Evolutionary conservation across 1,140 invertebrate genomes (phyloP).

Genomic region (Euwallacea similis): DNA sequence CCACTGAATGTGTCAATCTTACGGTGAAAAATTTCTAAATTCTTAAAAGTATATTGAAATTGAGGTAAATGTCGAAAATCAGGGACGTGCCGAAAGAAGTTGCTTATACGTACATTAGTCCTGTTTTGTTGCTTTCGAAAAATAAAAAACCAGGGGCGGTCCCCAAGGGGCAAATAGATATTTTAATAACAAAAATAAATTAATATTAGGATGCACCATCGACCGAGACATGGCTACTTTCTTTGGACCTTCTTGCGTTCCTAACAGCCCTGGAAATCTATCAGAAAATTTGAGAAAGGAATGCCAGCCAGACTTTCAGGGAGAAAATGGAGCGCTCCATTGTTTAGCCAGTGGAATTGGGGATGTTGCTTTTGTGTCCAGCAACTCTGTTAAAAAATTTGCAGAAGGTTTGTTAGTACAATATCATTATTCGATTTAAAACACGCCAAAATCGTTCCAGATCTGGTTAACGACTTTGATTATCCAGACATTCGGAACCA

Average conservation of each 20-base stretch:
- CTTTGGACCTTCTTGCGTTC: conserved; percentile 65
- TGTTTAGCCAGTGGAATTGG: conserved; percentile 77
- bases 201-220: conserved; percentile 54
- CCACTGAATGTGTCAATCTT: no score
- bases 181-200: conserved; percentile 44
- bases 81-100: no score
- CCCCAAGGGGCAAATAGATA: no score
- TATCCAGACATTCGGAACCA: not conserved
- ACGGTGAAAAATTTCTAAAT: no score
- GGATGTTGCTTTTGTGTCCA: conserved; percentile 82
- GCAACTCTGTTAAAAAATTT: conserved; percentile 46
- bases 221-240: conserved; percentile 58
- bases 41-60: not conserved
- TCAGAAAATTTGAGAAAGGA: conserved; percentile 32
- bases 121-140: no score
- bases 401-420: not conserved
- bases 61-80: no score
- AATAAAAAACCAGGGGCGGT: no score
- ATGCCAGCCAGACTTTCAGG: conserved; percentile 51
- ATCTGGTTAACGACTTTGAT: conserved; percentile 8
- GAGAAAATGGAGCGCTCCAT: conserved; percentile 69
- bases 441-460: not conserved
- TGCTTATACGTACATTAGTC: not conserved
- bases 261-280: conserved; percentile 49
- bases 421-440: not conserved